A percentile compares a stretch with the other conserved stretches of the same genome.
These are phyloP conservation scores for Brachynemurus nebulosus DNA, from an alignment of 2,888 invertebrate genomes.

Conservation along the genomic window DNA sequence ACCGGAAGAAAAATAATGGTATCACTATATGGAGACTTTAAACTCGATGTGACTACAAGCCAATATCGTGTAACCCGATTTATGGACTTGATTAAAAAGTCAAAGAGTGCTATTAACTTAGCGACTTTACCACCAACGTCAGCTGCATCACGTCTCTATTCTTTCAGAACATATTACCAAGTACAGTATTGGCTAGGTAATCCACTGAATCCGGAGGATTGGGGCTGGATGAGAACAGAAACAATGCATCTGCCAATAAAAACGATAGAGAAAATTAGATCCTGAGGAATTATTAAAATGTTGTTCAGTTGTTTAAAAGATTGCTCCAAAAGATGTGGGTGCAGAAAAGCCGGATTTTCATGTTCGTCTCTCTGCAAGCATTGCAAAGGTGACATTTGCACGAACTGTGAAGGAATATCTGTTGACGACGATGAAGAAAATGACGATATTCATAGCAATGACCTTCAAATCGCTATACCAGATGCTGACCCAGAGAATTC, in stretches of 20 bases:
- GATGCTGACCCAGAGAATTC: neutral
- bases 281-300: conserved; percentile 1
- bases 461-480: neutral
- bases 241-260: conserved; percentile 4
- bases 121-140: conserved; percentile 12
- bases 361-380: conserved; percentile 1
- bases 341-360: conserved; percentile 9
- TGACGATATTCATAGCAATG: neutral
- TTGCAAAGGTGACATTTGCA: conserved; percentile 7
- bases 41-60: conserved; percentile 4
- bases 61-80: conserved; percentile 8
- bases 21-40: conserved; percentile 9
- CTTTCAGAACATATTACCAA: conserved; percentile 8
- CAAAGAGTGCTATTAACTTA: conserved; percentile 10
- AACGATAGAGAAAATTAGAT: neutral
- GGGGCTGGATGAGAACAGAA: conserved; percentile 10
- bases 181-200: conserved; percentile 12
- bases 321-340: conserved; percentile 10
- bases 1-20: conserved; percentile 12
- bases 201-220: conserved; percentile 7
- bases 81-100: conserved; percentile 4
- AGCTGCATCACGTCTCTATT: conserved; percentile 10
- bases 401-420: neutral
- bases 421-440: neutral
- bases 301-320: conserved; percentile 5